These are phyloP conservation scores for Gobiocypris rarus DNA, from an alignment of 2,113 vertebrate genomes.

Conservation along the genomic window DNA sequence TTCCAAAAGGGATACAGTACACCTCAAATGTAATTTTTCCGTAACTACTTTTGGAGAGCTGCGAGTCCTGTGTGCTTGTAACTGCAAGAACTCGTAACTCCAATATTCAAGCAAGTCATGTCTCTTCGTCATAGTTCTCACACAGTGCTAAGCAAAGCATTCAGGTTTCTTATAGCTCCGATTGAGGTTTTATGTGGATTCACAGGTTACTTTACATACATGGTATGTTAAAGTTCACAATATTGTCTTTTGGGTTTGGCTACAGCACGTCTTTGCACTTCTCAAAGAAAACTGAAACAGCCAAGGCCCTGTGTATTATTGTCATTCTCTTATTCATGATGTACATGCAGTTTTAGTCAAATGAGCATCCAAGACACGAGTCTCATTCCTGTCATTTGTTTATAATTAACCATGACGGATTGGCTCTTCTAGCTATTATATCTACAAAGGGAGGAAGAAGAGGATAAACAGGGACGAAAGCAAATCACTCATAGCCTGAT, in stretches of 20 bases:
- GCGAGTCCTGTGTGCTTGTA: conserved; percentile 12
- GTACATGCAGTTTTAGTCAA: conserved; percentile 6
- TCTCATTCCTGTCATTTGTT: conserved; percentile 7
- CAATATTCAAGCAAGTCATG: neutral
- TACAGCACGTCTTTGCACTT: no score
- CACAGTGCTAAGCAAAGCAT: neutral
- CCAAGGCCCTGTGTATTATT: neutral
- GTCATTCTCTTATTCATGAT: neutral
- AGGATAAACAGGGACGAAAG: conserved; percentile 18
- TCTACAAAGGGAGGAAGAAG: conserved; percentile 19
- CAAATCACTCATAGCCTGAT: conserved; percentile 7
- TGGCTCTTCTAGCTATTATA: conserved; percentile 7
- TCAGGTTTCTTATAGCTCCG: neutral
- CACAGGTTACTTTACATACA: neutral
- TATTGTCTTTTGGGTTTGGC: conserved; percentile 1
- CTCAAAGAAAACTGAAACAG: neutral
- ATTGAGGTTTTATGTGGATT: neutral
- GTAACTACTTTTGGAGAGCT: conserved; percentile 59
- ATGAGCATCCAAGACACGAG: neutral
- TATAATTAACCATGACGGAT: conserved; percentile 15
- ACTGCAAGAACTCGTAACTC: neutral
- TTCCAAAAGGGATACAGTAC: conserved; percentile 46
- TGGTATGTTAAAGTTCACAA: neutral
- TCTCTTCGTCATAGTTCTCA: neutral
- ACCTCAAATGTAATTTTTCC: conserved; percentile 63